These are phyloP conservation scores for Actinia equina DNA, from an alignment of 64 coral and sea anemone species.

Conservation along the genomic window DNA sequence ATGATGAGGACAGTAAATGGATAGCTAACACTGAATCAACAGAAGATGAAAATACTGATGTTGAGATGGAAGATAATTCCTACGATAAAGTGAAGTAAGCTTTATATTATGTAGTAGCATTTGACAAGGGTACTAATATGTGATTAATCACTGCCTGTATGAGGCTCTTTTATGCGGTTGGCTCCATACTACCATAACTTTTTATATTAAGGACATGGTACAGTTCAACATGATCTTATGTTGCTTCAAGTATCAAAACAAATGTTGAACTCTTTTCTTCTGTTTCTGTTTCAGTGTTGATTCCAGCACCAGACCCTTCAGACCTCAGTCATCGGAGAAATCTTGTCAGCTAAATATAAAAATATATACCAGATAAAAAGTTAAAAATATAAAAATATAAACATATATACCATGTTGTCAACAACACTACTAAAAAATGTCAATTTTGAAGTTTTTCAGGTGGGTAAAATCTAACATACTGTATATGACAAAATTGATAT, in stretches of 20 bases:
- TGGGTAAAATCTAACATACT: too few species aligned
- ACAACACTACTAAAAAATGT: too few species aligned
- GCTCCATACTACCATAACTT: not conserved
- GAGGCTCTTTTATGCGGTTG: not conserved
- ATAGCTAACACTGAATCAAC: not conserved
- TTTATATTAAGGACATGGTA: not conserved
- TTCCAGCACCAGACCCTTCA: too few species aligned
- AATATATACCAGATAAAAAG: too few species aligned
- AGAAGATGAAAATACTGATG: not conserved
- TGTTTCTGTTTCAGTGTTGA: too few species aligned
- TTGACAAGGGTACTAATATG: not conserved
- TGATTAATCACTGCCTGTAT: not conserved
- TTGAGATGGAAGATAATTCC: constrained; percentile 3
- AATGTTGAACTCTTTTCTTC: too few species aligned
- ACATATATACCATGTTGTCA: too few species aligned
- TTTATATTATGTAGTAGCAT: not conserved
- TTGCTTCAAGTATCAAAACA: not conserved
- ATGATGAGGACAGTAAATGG: not conserved
- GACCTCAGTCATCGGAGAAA: too few species aligned
- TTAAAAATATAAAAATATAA: too few species aligned
- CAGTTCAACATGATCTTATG: not conserved
- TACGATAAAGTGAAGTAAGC: not conserved
- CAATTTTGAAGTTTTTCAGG: too few species aligned
- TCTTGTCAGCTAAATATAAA: too few species aligned
- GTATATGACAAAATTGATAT: too few species aligned